phyloP scores from a whole-genome alignment of 2,888 invertebrate genomes.

The Hanleya hanleyi region DNA sequence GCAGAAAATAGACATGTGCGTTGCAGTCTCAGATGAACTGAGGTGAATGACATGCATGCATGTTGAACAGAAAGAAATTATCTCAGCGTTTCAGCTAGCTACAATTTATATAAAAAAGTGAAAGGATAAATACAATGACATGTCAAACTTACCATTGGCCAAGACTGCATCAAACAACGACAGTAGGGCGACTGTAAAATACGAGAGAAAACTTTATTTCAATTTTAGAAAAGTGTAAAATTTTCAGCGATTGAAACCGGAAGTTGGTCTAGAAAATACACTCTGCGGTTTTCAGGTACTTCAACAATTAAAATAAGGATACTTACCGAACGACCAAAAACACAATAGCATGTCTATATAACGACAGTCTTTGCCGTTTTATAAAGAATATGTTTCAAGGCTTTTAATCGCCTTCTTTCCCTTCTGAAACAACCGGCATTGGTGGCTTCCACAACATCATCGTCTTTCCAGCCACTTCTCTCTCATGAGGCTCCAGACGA shows the following conservation, averaged over 20 bases:
- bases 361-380: slow-evolving; percentile 47
- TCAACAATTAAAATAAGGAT: slow-evolving; percentile 9
- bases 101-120: no score
- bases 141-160: slow-evolving; percentile 62
- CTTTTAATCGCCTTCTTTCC: slow-evolving; percentile 13
- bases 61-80: no score
- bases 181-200: slow-evolving; percentile 56
- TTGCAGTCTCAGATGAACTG: no score
- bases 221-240: slow-evolving; percentile 26
- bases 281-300: no score
- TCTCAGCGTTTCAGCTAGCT: no score
- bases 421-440: not conserved
- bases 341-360: slow-evolving; percentile 61
- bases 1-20: no score
- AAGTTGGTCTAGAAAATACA: slow-evolving; percentile 35
- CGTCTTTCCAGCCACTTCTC: no score
- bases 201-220: slow-evolving; percentile 16
- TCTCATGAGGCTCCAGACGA: no score
- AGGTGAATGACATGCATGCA: no score
- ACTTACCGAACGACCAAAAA: slow-evolving; percentile 62
- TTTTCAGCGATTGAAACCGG: slow-evolving; percentile 36
- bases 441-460: no score
- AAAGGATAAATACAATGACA: no score
- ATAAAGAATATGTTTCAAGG: slow-evolving; percentile 49
- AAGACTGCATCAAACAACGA: slow-evolving; percentile 53